phyloP scores from a whole-genome alignment of 2,888 invertebrate species.

The Acronicta aceris region DNA sequence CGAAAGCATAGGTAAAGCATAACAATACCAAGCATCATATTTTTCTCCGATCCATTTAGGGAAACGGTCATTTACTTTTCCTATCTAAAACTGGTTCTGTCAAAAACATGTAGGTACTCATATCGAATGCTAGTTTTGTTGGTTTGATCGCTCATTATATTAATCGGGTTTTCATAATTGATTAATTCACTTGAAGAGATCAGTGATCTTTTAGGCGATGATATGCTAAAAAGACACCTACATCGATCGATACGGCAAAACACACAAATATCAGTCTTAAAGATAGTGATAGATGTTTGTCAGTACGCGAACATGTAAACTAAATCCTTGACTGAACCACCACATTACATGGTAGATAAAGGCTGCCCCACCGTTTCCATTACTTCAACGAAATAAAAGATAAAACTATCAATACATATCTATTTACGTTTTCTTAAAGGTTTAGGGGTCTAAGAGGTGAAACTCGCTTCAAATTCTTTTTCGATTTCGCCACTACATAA shows the following conservation, averaged over 20 bases:
- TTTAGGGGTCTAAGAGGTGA: too few relatives aligned
- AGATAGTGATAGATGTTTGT: slow-evolving; percentile 16
- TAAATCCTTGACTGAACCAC: slow-evolving; percentile 26
- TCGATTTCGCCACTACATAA: too few relatives aligned
- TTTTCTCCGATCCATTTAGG: too few relatives aligned
- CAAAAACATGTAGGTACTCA: neutral
- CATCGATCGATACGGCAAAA: slow-evolving; percentile 20
- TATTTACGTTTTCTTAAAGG: too few relatives aligned
- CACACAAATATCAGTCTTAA: neutral
- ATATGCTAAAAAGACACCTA: neutral
- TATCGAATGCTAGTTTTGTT: too few relatives aligned
- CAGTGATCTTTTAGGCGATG: slow-evolving; percentile 26
- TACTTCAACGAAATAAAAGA: neutral
- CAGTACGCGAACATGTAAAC: neutral
- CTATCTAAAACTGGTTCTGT: slow-evolving; percentile 21
- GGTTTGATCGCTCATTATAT: neutral
- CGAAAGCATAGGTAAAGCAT: too few relatives aligned
- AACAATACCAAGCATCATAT: too few relatives aligned
- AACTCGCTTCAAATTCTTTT: too few relatives aligned
- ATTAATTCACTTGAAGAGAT: slow-evolving; percentile 22
- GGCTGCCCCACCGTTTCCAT: neutral
- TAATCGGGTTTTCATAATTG: slow-evolving; percentile 4
- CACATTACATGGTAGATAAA: slow-evolving; percentile 23
- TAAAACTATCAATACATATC: too few relatives aligned
- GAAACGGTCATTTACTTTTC: slow-evolving; percentile 11